Conservation (phyloP, 2,888 invertebrate genomes). For the Caenorhabditis sp. region DNA sequence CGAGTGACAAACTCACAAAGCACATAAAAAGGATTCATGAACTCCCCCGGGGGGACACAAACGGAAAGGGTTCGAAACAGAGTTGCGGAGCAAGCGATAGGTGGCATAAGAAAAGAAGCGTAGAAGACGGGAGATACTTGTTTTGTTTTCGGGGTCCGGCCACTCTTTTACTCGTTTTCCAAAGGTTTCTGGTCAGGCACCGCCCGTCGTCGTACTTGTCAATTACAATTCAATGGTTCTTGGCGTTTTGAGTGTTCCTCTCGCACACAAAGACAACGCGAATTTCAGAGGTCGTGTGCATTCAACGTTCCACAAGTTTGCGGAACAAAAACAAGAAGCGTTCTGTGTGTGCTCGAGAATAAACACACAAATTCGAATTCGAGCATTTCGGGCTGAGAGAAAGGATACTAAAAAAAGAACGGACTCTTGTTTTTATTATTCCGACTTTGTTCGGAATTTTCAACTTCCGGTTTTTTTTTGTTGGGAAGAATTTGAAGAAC, state of each 20-base stretch:
- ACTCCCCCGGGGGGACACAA: slow-evolving; percentile 14
- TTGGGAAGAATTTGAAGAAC: no score
- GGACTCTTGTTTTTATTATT: background rate
- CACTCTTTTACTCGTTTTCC: background rate
- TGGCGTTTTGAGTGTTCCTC: background rate
- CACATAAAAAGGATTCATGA: slow-evolving; percentile 23
- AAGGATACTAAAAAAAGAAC: background rate
- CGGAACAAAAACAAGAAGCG: no score
- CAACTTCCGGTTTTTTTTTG: no score
- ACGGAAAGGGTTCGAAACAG: background rate
- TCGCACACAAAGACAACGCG: background rate
- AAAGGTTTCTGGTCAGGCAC: no score
- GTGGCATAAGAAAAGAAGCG: background rate
- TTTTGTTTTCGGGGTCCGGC: slow-evolving; percentile 4
- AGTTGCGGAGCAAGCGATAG: background rate
- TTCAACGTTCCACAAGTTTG: no score
- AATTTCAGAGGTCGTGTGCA: no score
- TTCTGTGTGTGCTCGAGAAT: background rate
- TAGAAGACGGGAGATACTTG: background rate
- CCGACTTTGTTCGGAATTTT: background rate
- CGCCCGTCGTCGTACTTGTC: background rate
- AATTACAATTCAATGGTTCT: slow-evolving; percentile 5
- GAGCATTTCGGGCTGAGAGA: background rate
- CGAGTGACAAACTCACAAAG: slow-evolving; percentile 15
- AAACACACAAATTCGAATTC: background rate